Percentiles rank a stretch among this genome's conserved stretches.
Conservation (phyloP, 1,140 invertebrate species). For the Brachionus calyciflorus region DNA sequence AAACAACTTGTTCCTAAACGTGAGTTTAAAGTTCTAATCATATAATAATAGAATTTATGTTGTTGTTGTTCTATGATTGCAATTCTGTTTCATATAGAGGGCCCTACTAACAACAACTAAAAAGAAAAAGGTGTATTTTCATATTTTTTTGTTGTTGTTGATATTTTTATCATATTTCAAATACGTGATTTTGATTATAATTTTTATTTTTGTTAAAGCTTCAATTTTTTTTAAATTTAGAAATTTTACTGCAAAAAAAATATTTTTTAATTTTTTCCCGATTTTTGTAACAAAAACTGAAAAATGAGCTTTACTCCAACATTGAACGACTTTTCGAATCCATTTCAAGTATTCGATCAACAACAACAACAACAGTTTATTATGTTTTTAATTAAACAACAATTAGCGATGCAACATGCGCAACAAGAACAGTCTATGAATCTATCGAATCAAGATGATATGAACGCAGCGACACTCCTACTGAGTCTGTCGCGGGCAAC, state of each 20-base stretch:
- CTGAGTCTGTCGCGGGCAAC: slow-evolving; percentile 4
- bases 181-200: too few species aligned
- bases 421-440: not conserved
- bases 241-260: not conserved
- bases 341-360: slow-evolving; percentile 25
- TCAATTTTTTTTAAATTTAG: not conserved
- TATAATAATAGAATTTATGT: not conserved
- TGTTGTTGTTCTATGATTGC: too few species aligned
- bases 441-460: not conserved
- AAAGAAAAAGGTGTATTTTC: not conserved
- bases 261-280: not conserved
- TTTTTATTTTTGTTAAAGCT: not conserved
- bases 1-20: slow-evolving; percentile 32
- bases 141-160: too few species aligned
- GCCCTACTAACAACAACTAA: not conserved
- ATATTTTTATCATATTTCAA: too few species aligned
- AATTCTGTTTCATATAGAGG: too few species aligned
- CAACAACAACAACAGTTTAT: slow-evolving; percentile 26
- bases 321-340: slow-evolving; percentile 15
- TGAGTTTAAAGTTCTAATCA: slow-evolving; percentile 38
- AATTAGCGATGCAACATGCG: not conserved
- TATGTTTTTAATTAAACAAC: slow-evolving; percentile 15
- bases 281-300: not conserved
- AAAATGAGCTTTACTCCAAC: slow-evolving; percentile 19
- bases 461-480: not conserved